Base-by-base conservation (phyloP, 2,113 vertebrate genomes). In the cattle (Bos taurus) region DNA sequence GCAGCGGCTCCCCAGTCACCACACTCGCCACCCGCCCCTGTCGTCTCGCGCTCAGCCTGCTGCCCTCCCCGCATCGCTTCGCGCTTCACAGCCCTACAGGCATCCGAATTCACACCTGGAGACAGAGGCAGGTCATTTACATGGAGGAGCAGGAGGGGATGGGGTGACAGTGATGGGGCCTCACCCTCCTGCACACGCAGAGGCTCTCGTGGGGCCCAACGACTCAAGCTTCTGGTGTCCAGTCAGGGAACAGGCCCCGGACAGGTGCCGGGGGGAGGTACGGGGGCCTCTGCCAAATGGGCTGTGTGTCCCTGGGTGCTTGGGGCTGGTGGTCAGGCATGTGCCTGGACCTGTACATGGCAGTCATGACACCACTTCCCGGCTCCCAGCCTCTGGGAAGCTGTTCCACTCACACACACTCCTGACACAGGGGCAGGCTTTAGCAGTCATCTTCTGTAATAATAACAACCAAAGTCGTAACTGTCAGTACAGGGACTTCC, bases 181-280 rank as follows among this genome's bases (percentile, higher is more conserved):
- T 15, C 60, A 7, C 62, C 46, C 1, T 4, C 57, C 26, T 3
- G 2, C 36, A 0, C 46, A 6, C 2, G 1, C 28, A 6, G n/a
- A 46, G 3, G 6, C 43, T 43, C 28, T 43, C 14, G 7, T 0
- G 12, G 40, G 8, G 33, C 12, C 15, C 54, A 17, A 14, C 14
- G 54, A 26, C 36, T 26, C 3, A 4, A 40, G 26, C 77, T 57
- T 67, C 46, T 16, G 36, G 13, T 11, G 2, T 50, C 33, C 26
- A 11, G 5, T 21, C 23, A 36, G 64, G 33, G 33, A 43, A 23
- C 43, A 36, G 71, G 71, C 33, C 14, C 28, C 12, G 52, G 36
- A 7, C 0, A 2, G 43, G 60, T 15, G 26, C 15, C 2, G 0
- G 25, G 16, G 36, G 30, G 40, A 56, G 52, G 74, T 46, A 90